Percentiles rank a stretch among this genome's conserved stretches.
These are phyloP conservation scores for Linnaemya vulpina DNA, from an alignment of 2,888 invertebrate genomes.

Conservation along the genomic window DNA sequence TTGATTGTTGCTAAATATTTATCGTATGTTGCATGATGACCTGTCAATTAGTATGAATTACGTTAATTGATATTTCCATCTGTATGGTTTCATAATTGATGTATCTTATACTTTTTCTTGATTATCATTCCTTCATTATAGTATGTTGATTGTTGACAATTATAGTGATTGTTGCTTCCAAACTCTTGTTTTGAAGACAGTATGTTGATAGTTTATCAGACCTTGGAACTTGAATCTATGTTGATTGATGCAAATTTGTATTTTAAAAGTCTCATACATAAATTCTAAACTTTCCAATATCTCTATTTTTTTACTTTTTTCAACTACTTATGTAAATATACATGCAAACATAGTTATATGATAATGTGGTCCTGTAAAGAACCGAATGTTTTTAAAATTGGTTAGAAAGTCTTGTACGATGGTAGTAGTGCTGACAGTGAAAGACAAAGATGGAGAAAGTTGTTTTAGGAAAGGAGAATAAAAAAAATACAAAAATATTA, in stretches of 20 bases:
- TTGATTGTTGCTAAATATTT: conserved; percentile 31
- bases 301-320: no score
- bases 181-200: not conserved
- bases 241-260: conserved; percentile 15
- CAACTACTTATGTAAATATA: no score
- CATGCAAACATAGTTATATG: no score
- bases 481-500: no score
- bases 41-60: not conserved
- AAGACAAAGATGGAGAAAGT: no score
- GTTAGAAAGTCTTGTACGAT: no score
- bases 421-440: no score
- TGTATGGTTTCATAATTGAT: conserved; percentile 3
- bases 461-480: no score
- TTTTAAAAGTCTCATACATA: not conserved
- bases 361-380: no score
- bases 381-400: no score
- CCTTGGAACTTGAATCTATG: conserved; percentile 12
- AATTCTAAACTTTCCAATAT: no score
- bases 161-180: not conserved
- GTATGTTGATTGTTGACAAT: conserved; percentile 30
- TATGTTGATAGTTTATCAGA: conserved; percentile 22
- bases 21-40: conserved; percentile 28
- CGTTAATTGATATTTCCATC: conserved; percentile 11
- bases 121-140: not conserved
- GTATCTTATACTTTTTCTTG: not conserved